These are phyloP conservation scores for Tachina fera DNA, from an alignment of 2,888 invertebrate genomes.

Conservation along the genomic window DNA sequence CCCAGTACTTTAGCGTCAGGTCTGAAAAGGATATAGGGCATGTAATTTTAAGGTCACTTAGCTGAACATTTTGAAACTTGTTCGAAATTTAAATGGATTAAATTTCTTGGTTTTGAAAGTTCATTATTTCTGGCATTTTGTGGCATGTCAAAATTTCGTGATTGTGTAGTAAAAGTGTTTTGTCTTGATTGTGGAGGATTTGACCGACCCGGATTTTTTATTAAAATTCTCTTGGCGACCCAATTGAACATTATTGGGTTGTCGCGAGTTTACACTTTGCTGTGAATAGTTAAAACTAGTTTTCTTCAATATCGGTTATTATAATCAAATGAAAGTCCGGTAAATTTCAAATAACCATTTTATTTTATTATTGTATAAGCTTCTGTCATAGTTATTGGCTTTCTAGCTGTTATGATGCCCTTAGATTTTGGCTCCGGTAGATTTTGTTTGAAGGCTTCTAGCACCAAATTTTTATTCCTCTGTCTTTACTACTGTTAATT, in stretches of 20 bases:
- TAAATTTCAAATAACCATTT: too few species aligned
- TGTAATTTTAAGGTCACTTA: constrained; percentile 3
- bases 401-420: too few species aligned
- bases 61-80: constrained; percentile 7
- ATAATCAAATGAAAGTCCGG: too few species aligned
- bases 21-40: constrained; percentile 31
- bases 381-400: too few species aligned
- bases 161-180: background rate
- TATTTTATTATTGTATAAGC: too few species aligned
- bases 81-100: constrained; percentile 7
- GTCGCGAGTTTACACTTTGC: background rate
- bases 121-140: background rate
- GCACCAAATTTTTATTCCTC: background rate
- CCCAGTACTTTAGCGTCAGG: too few species aligned
- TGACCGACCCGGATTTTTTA: background rate
- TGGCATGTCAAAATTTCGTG: background rate
- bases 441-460: background rate
- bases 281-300: background rate
- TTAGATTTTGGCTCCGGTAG: background rate
- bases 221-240: background rate
- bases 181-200: background rate
- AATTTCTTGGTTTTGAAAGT: background rate
- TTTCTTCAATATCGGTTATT: too few species aligned
- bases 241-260: background rate
- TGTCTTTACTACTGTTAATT: background rate